These are phyloP conservation scores for Drosophila ficusphila DNA, from an alignment of 1,140 invertebrate species.

Conservation along the genomic window DNA sequence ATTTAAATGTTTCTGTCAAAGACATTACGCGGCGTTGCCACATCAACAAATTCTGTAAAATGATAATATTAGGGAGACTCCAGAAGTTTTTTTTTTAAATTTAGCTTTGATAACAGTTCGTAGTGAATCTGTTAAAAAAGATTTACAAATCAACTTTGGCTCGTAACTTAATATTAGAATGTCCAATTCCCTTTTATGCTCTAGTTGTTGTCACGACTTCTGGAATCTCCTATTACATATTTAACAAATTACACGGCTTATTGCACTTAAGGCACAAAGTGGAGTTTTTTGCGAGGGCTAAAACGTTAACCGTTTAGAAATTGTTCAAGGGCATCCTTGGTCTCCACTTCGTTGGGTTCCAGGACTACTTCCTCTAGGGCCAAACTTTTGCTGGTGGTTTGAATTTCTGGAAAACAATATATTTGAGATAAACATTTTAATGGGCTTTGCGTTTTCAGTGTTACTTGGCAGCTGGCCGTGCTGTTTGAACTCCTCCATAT, in stretches of 20 bases:
- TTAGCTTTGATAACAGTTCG: too few species aligned
- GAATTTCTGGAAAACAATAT: constrained; percentile 44
- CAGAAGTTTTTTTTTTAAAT: background rate
- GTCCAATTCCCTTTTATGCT: background rate
- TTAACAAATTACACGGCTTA: constrained; percentile 23
- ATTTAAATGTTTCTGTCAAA: constrained; percentile 5
- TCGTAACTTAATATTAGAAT: background rate
- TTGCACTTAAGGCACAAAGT: constrained; percentile 49
- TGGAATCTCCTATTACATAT: background rate
- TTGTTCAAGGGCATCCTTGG: constrained; percentile 85
- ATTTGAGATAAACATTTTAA: background rate
- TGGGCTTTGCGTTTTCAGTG: constrained; percentile 21
- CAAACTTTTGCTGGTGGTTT: constrained; percentile 59
- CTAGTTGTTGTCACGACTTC: background rate
- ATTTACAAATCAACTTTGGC: background rate
- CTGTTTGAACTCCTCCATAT: constrained; percentile 87
- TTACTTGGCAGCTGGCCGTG: constrained; percentile 87
- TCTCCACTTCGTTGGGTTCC: constrained; percentile 83
- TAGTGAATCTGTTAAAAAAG: too few species aligned
- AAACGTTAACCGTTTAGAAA: constrained; percentile 85
- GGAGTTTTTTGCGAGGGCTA: background rate
- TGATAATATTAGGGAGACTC: background rate
- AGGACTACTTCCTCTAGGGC: constrained; percentile 86
- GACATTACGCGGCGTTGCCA: constrained; percentile 9
- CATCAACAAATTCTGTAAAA: background rate